Evolutionary conservation across 2,797 vertebrate genomes (phyloP).

Genomic region (Zalophus californianus): DNA sequence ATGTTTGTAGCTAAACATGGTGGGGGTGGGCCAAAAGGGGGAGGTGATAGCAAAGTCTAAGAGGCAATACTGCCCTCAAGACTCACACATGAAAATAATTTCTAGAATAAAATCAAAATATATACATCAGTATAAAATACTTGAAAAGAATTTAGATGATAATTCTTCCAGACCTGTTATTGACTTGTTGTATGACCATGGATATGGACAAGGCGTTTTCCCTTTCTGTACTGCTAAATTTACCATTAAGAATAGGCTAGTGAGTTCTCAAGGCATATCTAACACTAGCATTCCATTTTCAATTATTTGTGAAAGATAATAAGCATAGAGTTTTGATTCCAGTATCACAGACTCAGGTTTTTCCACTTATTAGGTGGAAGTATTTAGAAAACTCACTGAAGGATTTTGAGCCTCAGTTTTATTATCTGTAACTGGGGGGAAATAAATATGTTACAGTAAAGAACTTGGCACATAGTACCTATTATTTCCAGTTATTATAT

Average conservation of each 20-base stretch:
- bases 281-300: background rate
- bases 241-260: background rate
- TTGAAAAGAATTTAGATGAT: background rate
- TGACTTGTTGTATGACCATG: background rate
- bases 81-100: background rate
- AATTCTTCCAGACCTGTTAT: background rate
- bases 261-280: background rate
- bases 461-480: background rate
- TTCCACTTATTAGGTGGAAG: background rate
- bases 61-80: background rate
- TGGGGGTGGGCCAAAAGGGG: background rate
- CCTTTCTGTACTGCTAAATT: background rate
- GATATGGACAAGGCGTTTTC: background rate
- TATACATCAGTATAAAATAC: background rate
- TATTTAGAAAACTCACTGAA: background rate
- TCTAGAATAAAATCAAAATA: background rate
- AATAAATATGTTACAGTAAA: background rate
- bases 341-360: background rate
- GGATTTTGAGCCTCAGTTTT: background rate
- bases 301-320: background rate
- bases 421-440: background rate
- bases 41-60: background rate
- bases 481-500: background rate
- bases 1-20: background rate
- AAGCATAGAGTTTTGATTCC: background rate